phyloP scores from a whole-genome alignment of 2,888 invertebrate species.

The Cosmorhoe ocellata region DNA sequence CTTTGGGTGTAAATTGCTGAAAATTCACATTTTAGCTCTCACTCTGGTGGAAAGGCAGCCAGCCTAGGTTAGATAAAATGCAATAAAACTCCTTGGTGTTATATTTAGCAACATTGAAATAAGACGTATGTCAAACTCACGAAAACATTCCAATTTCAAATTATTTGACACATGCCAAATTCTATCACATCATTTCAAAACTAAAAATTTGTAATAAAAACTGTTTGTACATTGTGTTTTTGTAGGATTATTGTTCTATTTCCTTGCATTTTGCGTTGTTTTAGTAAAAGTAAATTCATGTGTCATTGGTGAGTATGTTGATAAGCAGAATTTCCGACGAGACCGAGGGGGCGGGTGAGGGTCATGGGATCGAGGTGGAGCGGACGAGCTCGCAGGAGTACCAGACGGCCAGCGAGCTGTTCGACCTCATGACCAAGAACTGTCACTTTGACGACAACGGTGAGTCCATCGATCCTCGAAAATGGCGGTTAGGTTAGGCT shows the following conservation, averaged over 20 bases:
- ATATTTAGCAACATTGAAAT: background rate
- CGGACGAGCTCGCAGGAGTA: conserved; percentile 44
- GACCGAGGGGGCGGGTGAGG: conserved; percentile 37
- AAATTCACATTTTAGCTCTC: too few species aligned
- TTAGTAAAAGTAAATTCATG: conserved; percentile 50
- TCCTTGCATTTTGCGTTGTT: conserved; percentile 33
- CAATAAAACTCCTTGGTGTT: background rate
- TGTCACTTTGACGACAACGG: conserved; percentile 45
- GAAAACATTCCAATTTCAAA: conserved; percentile 50
- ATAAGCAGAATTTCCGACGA: conserved; percentile 58
- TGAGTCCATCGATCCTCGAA: conserved; percentile 35
- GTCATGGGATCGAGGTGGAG: conserved; percentile 17
- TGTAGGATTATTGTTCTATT: conserved; percentile 46
- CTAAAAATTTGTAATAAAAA: conserved; percentile 61
- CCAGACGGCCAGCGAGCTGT: conserved; percentile 60
- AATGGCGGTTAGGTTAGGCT: too few species aligned
- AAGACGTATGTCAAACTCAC: background rate
- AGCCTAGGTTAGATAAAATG: too few species aligned
- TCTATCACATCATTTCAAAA: conserved; percentile 45
- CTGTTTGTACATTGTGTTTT: conserved; percentile 56
- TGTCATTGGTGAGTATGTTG: conserved; percentile 50
- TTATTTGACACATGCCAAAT: conserved; percentile 39
- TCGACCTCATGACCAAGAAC: conserved; percentile 58
- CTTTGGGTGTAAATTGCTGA: too few species aligned
- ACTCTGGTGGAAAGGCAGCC: too few species aligned